Conservation (phyloP, 37 sponge, comb jelly and placozoan species). For the Lycopodina hypogea region DNA sequence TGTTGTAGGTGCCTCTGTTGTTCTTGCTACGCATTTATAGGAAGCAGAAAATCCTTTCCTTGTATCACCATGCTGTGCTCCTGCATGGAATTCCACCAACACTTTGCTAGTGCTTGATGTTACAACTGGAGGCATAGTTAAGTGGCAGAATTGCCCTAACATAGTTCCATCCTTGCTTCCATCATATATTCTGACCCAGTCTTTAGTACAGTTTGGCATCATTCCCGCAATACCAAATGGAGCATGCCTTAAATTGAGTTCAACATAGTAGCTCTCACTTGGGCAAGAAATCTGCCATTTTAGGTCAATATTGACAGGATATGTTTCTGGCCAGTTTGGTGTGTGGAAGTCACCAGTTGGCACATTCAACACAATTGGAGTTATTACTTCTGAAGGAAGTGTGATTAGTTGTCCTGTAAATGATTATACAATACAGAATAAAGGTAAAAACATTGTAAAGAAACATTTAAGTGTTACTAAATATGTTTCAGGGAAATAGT, state of each 20-base stretch:
- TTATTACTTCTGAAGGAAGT: too few relatives aligned
- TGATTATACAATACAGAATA: neutral
- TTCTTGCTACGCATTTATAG: neutral
- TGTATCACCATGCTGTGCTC: neutral
- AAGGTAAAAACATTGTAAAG: neutral
- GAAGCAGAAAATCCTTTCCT: conserved; percentile 7
- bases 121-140: neutral
- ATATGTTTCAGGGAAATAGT: too few relatives aligned
- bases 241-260: neutral
- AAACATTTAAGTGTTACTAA: too few relatives aligned
- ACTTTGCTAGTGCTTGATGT: neutral
- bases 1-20: neutral
- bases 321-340: conserved; percentile 22
- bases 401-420: too few relatives aligned
- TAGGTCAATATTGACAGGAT: conserved; percentile 14
- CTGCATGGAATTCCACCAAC: conserved; percentile 12
- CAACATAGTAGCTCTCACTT: neutral
- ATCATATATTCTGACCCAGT: conserved; percentile 8
- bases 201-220: conserved; percentile 13
- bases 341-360: conserved; percentile 12
- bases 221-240: conserved; percentile 9
- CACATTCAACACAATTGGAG: too few relatives aligned
- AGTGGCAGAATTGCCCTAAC: neutral
- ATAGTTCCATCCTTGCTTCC: neutral
- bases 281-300: conserved; percentile 48